Evolutionary conservation across 2,797 vertebrate species (phyloP).

Genomic region (Hemibagrus guttatus): DNA sequence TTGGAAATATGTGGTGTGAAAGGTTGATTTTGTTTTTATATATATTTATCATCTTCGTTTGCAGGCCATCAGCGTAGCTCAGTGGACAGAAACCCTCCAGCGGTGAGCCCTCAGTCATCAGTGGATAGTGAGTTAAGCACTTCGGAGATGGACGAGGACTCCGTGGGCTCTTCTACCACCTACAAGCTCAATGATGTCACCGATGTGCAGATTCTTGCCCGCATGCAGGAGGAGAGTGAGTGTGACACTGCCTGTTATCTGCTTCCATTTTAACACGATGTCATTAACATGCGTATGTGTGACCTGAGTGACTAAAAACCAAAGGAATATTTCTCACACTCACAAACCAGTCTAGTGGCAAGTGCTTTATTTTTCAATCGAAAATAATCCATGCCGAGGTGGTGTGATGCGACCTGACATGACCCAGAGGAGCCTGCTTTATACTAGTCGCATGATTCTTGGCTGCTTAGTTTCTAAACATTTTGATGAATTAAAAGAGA

Average conservation of each 20-base stretch:
- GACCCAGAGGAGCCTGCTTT: neutral
- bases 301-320: too few species aligned
- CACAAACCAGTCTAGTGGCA: too few species aligned
- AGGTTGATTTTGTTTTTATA: neutral
- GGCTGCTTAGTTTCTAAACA: too few species aligned
- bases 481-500: too few species aligned
- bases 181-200: constrained; percentile 99
- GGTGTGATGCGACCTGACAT: neutral
- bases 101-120: constrained; percentile 92
- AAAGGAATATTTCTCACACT: too few species aligned
- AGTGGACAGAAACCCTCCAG: constrained; percentile 86
- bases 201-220: constrained; percentile 95
- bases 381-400: neutral
- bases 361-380: too few species aligned
- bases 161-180: constrained; percentile 91
- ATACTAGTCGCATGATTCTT: too few species aligned
- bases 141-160: constrained; percentile 99
- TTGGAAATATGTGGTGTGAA: too few species aligned
- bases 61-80: constrained; percentile 69
- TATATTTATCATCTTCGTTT: constrained; percentile 10
- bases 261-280: neutral
- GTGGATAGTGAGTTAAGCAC: constrained; percentile 98
- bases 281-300: too few species aligned
- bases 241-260: constrained; percentile 57
- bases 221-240: constrained; percentile 99